phyloP scores from a whole-genome alignment of 2,888 invertebrate genomes.

The Cephus sareptanus region DNA sequence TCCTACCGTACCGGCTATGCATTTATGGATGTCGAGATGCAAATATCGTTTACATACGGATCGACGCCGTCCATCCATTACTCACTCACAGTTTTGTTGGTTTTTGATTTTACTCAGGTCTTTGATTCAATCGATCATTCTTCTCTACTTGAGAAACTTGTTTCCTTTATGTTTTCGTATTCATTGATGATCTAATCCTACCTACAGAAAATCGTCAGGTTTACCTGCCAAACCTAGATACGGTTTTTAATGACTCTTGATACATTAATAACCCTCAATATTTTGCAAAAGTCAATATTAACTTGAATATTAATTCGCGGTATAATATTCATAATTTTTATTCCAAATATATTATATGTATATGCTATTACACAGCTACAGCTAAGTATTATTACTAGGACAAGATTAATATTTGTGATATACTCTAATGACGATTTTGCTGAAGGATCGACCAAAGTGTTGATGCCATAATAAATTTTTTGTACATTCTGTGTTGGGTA shows the following conservation, averaged over 20 bases:
- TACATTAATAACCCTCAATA: neutral
- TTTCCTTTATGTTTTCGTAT: neutral
- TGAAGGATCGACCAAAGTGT: no score
- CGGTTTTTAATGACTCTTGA: neutral
- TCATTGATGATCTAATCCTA: neutral
- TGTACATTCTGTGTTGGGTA: no score
- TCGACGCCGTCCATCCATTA: neutral
- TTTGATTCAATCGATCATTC: neutral
- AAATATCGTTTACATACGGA: neutral
- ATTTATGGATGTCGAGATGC: conserved; percentile 29
- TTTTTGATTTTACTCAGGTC: neutral
- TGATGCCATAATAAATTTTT: no score
- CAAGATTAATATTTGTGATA: no score
- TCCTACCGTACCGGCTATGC: conserved; percentile 20
- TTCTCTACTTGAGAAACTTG: neutral
- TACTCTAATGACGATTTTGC: no score
- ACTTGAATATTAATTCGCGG: neutral
- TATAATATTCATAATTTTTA: neutral
- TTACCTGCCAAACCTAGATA: neutral
- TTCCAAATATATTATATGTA: no score
- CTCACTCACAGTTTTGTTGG: neutral
- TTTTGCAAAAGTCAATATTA: neutral
- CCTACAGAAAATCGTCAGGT: neutral
- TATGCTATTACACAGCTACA: no score
- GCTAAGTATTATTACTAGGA: no score